Conservation (phyloP, 2,888 invertebrate genomes). For the Drosophila suboccidentalis region DNA sequence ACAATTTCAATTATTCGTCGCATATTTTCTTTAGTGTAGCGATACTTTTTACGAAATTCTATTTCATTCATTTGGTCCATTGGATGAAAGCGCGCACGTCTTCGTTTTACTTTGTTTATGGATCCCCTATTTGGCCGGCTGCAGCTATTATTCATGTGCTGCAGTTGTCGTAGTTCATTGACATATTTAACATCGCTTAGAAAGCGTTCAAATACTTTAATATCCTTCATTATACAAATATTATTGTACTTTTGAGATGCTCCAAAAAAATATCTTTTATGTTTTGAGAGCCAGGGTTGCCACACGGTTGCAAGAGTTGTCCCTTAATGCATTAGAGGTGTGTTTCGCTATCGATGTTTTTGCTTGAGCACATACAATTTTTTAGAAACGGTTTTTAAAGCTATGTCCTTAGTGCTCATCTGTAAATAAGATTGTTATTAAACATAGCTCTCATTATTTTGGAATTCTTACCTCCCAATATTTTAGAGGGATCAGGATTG, state of each 20-base stretch:
- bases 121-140: not conserved
- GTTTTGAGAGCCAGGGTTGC: no score
- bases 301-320: no score
- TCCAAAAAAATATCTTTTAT: no score
- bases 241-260: not conserved
- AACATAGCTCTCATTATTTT: no score
- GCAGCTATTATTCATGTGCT: conserved; percentile 18
- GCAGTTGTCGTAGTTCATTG: conserved; percentile 53
- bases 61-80: conserved; percentile 72
- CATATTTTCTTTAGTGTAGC: conserved; percentile 80
- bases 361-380: no score
- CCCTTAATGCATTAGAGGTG: no score
- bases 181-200: conserved; percentile 69
- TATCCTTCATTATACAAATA: conserved; percentile 60
- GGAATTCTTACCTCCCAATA: no score
- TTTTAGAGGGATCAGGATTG: no score
- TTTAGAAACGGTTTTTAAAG: no score
- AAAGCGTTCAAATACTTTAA: conserved; percentile 64
- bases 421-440: no score
- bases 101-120: conserved; percentile 15
- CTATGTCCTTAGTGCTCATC: no score
- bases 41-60: conserved; percentile 74
- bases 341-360: no score
- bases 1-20: conserved; percentile 77
- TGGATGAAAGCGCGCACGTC: conserved; percentile 67